These are phyloP conservation scores for Gymnoscopelus braueri DNA, from an alignment of 2,797 vertebrate species.

Conservation along the genomic window DNA sequence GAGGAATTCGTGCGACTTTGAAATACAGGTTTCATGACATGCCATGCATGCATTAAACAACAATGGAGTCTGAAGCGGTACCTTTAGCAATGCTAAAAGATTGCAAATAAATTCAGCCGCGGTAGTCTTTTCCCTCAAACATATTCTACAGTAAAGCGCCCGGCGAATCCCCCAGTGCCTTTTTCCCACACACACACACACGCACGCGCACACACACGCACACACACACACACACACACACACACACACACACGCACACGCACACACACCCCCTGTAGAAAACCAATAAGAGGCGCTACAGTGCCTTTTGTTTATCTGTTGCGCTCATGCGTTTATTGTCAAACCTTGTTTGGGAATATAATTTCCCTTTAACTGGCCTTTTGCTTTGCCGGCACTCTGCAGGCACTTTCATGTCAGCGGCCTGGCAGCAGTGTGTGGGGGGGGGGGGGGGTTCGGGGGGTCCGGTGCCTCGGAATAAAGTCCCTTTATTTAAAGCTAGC, in stretches of 20 bases:
- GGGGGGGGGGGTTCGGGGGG: not conserved
- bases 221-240: too few relatives aligned
- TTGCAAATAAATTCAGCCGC: conserved; percentile 47
- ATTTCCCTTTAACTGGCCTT: conserved; percentile 82
- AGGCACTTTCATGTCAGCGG: conserved; percentile 74
- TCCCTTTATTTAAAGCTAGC: conserved; percentile 84
- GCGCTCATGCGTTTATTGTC: conserved; percentile 76
- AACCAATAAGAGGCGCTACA: conserved; percentile 78
- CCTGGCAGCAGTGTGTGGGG: conserved; percentile 56
- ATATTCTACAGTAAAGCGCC: conserved; percentile 30
- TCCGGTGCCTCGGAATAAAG: conserved; percentile 75
- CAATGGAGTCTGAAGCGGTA: conserved; percentile 41
- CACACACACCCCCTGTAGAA: conserved; percentile 68
- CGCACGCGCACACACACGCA: conserved; percentile 17
- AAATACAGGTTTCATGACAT: conserved; percentile 32
- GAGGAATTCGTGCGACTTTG: conserved; percentile 32
- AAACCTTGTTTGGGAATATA: conserved; percentile 83
- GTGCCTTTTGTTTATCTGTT: conserved; percentile 80
- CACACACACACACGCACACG: too few relatives aligned
- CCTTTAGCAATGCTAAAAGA: conserved; percentile 44
- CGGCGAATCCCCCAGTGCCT: too few relatives aligned
- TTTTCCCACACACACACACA: conserved; percentile 42
- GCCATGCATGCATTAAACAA: conserved; percentile 25
- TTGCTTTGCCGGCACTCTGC: conserved; percentile 75
- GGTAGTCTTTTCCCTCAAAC: conserved; percentile 43